Conservation (phyloP, 2,113 vertebrate species). For the Rhineura floridana region DNA sequence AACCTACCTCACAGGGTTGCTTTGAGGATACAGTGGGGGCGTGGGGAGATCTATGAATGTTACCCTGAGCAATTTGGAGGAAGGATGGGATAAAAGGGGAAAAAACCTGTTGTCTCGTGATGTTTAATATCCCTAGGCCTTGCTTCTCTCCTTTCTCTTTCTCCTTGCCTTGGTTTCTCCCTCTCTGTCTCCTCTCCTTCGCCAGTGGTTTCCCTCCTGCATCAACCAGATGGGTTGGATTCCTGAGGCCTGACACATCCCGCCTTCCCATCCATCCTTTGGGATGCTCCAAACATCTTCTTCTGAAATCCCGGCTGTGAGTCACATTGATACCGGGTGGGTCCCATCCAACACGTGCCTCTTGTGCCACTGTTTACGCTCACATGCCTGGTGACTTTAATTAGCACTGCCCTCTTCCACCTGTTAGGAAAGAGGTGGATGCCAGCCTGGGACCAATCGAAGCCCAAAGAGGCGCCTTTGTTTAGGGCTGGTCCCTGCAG, state of each 20-base stretch:
- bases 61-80: neutral
- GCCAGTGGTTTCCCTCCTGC: neutral
- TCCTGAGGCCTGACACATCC: neutral
- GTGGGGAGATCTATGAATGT: neutral
- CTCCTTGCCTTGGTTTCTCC: neutral
- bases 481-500: neutral
- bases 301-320: neutral
- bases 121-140: too few relatives aligned
- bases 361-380: neutral
- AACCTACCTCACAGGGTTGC: too few relatives aligned
- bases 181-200: neutral
- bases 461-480: neutral
- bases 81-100: neutral
- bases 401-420: neutral
- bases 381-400: neutral
- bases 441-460: too few relatives aligned
- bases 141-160: neutral
- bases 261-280: neutral
- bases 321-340: constrained; percentile 13
- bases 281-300: neutral
- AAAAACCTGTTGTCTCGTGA: neutral
- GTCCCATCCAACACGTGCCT: neutral
- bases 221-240: constrained; percentile 2
- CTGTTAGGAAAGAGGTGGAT: neutral
- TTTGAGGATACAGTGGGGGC: too few relatives aligned